Conservation (phyloP, 64 coral and sea anemone genomes). For the Actinia tenebrosa region DNA sequence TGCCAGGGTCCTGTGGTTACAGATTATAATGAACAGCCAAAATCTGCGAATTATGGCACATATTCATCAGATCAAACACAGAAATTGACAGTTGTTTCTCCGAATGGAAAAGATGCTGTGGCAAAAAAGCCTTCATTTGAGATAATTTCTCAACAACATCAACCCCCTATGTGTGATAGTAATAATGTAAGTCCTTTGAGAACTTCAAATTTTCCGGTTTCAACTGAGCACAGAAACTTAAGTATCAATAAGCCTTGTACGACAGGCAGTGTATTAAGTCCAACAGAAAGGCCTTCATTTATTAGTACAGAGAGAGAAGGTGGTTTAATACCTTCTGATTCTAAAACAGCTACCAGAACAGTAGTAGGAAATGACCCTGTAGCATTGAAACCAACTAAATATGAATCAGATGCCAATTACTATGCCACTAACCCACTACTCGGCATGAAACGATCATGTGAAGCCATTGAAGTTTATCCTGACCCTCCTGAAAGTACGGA, state of each 20-base stretch:
- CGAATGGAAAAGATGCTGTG: neutral
- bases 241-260: slow-evolving; percentile 2
- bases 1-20: neutral
- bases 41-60: neutral
- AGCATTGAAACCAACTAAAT: slow-evolving; percentile 52
- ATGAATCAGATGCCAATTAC: slow-evolving; percentile 54
- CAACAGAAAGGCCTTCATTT: neutral
- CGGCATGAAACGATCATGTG: slow-evolving; percentile 90
- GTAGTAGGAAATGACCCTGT: neutral
- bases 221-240: neutral
- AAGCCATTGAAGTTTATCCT: slow-evolving; percentile 85
- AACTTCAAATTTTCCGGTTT: neutral
- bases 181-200: slow-evolving; percentile 1
- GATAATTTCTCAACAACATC: neutral
- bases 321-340: neutral
- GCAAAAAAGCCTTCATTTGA: neutral
- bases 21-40: neutral
- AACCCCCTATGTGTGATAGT: neutral
- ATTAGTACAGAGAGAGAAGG: neutral
- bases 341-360: neutral
- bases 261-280: neutral
- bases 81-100: neutral
- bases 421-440: slow-evolving; percentile 77
- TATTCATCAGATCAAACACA: neutral
- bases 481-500: slow-evolving; percentile 51